Percentiles rank a stretch among this genome's conserved stretches.
Conservation (phyloP, 2,113 vertebrate species). For the Catagonus wagneri region DNA sequence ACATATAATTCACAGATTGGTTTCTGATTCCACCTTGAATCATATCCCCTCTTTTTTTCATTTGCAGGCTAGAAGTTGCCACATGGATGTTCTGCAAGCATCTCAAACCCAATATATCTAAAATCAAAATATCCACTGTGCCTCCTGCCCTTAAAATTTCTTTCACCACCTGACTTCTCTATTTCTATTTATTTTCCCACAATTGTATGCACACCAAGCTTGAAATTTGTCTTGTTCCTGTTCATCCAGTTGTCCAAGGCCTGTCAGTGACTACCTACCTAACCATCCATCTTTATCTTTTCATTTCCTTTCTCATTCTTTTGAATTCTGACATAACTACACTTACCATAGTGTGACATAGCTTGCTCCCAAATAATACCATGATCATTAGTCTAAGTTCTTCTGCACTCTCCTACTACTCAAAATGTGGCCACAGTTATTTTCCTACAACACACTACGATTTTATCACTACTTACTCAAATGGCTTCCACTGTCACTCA, state of each 20-base stretch:
- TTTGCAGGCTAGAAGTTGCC: neutral
- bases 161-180: neutral
- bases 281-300: neutral
- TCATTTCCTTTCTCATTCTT: conserved; percentile 37
- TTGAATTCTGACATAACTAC: neutral
- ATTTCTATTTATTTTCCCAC: neutral
- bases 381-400: neutral
- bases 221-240: neutral
- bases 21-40: neutral
- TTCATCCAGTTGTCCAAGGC: neutral
- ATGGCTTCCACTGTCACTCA: neutral
- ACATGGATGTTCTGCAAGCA: neutral
- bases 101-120: neutral
- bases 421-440: neutral
- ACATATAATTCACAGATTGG: neutral
- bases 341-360: neutral
- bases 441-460: neutral
- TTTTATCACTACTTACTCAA: neutral
- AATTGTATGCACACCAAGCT: neutral
- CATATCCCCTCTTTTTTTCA: neutral
- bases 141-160: neutral
- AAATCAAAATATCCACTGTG: neutral
- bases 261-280: neutral
- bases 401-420: neutral
- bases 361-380: neutral